Percentiles rank a stretch among this genome's conserved stretches.
Evolutionary conservation across 35 echinoderm and acorn worm species (phyloP).

Genomic region (Amphiura filiformis): DNA sequence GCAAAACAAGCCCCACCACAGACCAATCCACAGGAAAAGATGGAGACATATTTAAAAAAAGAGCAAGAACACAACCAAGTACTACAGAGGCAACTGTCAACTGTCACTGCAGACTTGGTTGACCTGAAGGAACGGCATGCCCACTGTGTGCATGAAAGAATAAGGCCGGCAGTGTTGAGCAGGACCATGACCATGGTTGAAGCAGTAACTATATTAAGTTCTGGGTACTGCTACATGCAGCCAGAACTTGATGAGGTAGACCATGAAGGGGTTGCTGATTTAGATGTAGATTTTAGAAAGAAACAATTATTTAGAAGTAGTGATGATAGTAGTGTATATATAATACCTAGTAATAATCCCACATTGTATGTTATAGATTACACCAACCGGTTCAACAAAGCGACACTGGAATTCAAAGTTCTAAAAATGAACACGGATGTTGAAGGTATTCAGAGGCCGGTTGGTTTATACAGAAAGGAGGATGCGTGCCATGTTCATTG

Average conservation of each 20-base stretch:
- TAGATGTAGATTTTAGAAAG: neutral
- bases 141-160: slow-evolving; percentile 15
- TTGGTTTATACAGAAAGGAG: no score
- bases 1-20: neutral
- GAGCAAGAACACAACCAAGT: slow-evolving; percentile 5
- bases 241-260: neutral
- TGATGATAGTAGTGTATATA: neutral
- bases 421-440: neutral
- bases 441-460: neutral
- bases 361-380: neutral
- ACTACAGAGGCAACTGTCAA: neutral
- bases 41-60: neutral
- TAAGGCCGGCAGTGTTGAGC: neutral
- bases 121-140: neutral
- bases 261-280: neutral
- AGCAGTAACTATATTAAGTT: neutral
- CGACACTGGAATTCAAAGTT: neutral
- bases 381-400: neutral
- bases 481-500: neutral
- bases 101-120: neutral
- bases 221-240: neutral
- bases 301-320: neutral
- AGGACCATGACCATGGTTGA: neutral
- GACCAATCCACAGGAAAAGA: neutral
- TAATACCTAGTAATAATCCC: neutral